Base-by-base conservation (phyloP, 2,888 invertebrate genomes). In the Mantis religiosa region DNA sequence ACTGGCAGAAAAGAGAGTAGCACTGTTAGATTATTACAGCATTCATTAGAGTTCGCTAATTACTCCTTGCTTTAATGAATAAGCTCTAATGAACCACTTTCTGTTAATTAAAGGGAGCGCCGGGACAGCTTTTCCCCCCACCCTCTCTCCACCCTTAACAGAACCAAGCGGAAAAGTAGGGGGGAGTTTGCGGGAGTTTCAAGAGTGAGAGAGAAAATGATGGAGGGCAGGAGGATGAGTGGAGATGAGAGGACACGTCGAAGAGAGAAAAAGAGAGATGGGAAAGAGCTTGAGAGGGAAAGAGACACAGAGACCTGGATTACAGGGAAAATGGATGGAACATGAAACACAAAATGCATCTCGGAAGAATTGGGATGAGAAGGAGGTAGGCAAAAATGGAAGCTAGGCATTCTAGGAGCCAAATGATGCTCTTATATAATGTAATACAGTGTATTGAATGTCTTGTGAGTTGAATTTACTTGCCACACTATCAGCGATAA, bases 11-110 rank as follows among this genome's bases (percentile, higher is more conserved):
- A 89, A 89, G 81, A 89, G 84, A 85, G 34, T 30, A 87, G 89
- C 90, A 90, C 90, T 90, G 91, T 91, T 90, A 95, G 95, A 96
- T 96, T 96, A 96, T 96, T 96, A 96, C 95, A 95, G 96, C 95
- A 96, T 96, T 96, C 96, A 96, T 96, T 96, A 96, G 96, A 96
- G 96, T 96, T 96, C 96, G 96, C 96, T 96, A 96, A 96, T 96
- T 96, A 96, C 96, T 96, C 96, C 96, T 96, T 96, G 96, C 96
- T 96, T 96, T 96, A 96, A 96, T 96, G 96, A 96, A 96, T 96
- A 96, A 96, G 96, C 96, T 96, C 96, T 96, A 96, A 96, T 96
- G 96, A 96, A 96, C 96, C 96, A 96, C 96, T 96, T 96, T 96
- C 96, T 96, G 96, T 96, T 96, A 96, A 96, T 96, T 96, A 96